Percentiles rank a stretch among this genome's conserved stretches.
These are phyloP conservation scores for Elanoides forficatus DNA, from an alignment of 2,113 vertebrate species.

Conservation along the genomic window DNA sequence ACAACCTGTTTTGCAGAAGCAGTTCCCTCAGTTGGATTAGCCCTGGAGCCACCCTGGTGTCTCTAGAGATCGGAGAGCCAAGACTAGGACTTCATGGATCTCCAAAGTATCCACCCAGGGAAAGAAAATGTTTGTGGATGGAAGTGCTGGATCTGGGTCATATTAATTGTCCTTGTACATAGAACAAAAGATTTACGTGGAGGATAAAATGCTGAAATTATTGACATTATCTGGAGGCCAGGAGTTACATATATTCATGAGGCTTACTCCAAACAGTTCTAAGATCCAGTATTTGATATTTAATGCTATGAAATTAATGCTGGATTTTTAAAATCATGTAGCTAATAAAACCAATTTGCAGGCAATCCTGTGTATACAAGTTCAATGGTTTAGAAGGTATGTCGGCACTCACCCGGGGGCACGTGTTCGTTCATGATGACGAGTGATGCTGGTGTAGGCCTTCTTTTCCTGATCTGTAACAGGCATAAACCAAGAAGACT, in stretches of 20 bases:
- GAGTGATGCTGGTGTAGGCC: conserved; percentile 91
- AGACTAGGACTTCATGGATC: not conserved
- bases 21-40: not conserved
- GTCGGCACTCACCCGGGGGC: conserved; percentile 76
- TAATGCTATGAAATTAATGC: not conserved
- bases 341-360: not conserved
- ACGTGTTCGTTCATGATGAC: conserved; percentile 89
- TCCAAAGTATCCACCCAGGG: not conserved
- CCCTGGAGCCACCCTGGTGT: not conserved
- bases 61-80: not conserved
- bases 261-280: not conserved
- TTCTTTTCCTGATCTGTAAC: conserved; percentile 89
- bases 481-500: not conserved
- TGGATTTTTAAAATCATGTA: not conserved
- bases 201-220: not conserved
- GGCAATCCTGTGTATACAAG: not conserved
- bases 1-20: not conserved
- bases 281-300: not conserved
- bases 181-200: not conserved
- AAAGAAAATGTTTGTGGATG: not conserved
- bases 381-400: not conserved
- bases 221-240: not conserved
- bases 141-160: not conserved
- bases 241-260: rapidly evolving
- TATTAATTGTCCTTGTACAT: not conserved